A percentile compares a stretch with the other conserved stretches of the same genome.
phyloP scores from a whole-genome alignment of 2,113 vertebrate genomes.

The Pontoporia blainvillei region DNA sequence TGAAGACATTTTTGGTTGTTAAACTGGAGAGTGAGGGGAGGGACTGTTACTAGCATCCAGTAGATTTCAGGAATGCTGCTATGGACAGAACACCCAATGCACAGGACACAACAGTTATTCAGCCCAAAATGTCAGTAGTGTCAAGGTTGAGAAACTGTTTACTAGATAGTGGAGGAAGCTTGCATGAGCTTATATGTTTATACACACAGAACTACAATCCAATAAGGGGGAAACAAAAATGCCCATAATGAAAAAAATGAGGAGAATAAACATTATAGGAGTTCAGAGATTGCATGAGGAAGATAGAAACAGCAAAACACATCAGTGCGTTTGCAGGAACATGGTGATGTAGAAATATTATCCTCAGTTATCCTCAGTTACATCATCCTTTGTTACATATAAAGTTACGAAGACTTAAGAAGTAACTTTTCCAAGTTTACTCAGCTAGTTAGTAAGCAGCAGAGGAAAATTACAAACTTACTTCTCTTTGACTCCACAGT shows the following conservation, averaged over 20 bases:
- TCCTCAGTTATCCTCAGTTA: background rate
- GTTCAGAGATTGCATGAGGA: background rate
- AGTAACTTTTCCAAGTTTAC: constrained; percentile 7
- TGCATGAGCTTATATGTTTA: background rate
- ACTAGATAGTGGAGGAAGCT: background rate
- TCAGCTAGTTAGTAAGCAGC: background rate
- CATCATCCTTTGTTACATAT: background rate
- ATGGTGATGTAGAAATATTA: background rate
- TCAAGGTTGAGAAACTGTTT: background rate
- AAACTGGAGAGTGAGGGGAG: background rate
- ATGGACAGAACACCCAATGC: background rate
- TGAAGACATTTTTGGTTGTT: background rate
- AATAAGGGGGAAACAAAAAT: background rate
- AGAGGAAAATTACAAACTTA: background rate
- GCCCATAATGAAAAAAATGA: background rate
- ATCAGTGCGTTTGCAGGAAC: background rate
- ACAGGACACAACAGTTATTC: background rate
- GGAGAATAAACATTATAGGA: background rate
- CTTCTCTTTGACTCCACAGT: background rate
- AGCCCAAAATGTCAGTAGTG: background rate
- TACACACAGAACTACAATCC: background rate
- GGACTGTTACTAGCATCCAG: background rate
- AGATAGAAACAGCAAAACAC: background rate
- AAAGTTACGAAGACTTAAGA: background rate
- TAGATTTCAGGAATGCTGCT: background rate